A percentile compares a stretch with the other conserved stretches of the same genome.
Evolutionary conservation across 2,888 invertebrate genomes (phyloP).

Genomic region (Carabus problematicus): DNA sequence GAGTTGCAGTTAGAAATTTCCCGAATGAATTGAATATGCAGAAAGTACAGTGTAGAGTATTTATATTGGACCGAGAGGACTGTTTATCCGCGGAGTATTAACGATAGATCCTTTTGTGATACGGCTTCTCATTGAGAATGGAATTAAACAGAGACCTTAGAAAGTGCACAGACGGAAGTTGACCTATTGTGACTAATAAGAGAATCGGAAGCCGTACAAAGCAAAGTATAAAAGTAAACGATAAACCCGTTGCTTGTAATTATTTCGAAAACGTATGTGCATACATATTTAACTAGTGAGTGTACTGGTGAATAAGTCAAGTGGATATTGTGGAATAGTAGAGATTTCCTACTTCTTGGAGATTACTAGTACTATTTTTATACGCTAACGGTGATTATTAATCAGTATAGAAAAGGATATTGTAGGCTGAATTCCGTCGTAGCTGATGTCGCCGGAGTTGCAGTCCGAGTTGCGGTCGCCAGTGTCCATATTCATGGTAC

Average conservation of each 20-base stretch:
- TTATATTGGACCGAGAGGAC: slow-evolving; percentile 22
- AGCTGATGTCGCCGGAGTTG: slow-evolving; percentile 89
- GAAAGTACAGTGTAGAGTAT: slow-evolving; percentile 1
- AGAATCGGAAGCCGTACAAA: slow-evolving; percentile 36
- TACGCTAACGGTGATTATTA: too few relatives aligned
- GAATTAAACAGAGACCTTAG: slow-evolving; percentile 43
- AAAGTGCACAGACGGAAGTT: slow-evolving; percentile 30
- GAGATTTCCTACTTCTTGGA: too few relatives aligned
- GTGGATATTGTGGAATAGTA: too few relatives aligned
- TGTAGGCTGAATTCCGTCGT: slow-evolving; percentile 93
- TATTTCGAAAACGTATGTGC: not conserved
- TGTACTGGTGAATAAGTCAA: too few relatives aligned
- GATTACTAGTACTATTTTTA: too few relatives aligned
- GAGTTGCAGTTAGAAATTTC: not conserved
- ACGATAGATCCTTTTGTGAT: slow-evolving; percentile 41
- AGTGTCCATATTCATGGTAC: slow-evolving; percentile 73
- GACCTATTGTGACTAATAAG: slow-evolving; percentile 28
- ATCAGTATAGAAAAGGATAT: slow-evolving; percentile 75
- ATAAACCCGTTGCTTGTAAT: slow-evolving; percentile 8
- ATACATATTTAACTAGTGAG: too few relatives aligned
- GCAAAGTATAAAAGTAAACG: not conserved
- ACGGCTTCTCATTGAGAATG: slow-evolving; percentile 51
- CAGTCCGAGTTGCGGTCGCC: slow-evolving; percentile 89
- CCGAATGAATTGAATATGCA: not conserved
- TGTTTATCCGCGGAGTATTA: slow-evolving; percentile 29